These are phyloP conservation scores for Macquaria ambigua DNA, from an alignment of 2,113 vertebrate genomes.

Conservation along the genomic window DNA sequence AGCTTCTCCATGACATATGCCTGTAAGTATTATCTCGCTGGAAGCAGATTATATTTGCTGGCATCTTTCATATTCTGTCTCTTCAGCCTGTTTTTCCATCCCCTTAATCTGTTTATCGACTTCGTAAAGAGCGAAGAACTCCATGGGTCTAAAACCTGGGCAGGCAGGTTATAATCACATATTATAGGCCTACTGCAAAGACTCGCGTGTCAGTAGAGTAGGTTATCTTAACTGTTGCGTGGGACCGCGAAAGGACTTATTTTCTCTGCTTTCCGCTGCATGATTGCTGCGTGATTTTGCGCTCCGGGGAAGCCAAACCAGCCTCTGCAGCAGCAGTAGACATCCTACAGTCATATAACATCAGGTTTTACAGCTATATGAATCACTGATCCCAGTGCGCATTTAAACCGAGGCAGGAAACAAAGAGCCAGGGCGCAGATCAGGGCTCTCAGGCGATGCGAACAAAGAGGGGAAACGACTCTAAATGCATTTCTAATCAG, in stretches of 20 bases:
- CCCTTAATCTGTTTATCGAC: slow-evolving; percentile 49
- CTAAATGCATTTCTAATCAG: slow-evolving; percentile 71
- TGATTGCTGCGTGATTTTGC: slow-evolving; percentile 57
- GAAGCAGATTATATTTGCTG: neutral
- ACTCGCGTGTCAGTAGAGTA: neutral
- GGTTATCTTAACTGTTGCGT: slow-evolving; percentile 72
- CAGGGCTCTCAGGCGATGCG: slow-evolving; percentile 18
- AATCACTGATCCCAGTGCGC: slow-evolving; percentile 22
- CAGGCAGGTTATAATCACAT: neutral
- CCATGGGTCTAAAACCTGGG: neutral
- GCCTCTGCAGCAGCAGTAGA: slow-evolving; percentile 36
- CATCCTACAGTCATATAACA: slow-evolving; percentile 20
- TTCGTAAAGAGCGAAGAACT: slow-evolving; percentile 53
- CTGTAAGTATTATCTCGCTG: slow-evolving; percentile 88
- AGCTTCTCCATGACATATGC: slow-evolving; percentile 99
- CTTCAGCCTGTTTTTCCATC: neutral
- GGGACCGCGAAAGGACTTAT: slow-evolving; percentile 45
- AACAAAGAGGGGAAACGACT: slow-evolving; percentile 40
- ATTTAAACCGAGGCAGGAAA: slow-evolving; percentile 19
- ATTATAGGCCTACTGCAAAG: slow-evolving; percentile 8
- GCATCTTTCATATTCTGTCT: neutral
- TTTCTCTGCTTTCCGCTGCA: slow-evolving; percentile 23
- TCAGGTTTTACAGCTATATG: slow-evolving; percentile 21
- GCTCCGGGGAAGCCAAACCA: slow-evolving; percentile 33
- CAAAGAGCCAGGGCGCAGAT: slow-evolving; percentile 44